Conservation (phyloP, 2,888 invertebrate genomes). For the Tetragonisca angustula region DNA sequence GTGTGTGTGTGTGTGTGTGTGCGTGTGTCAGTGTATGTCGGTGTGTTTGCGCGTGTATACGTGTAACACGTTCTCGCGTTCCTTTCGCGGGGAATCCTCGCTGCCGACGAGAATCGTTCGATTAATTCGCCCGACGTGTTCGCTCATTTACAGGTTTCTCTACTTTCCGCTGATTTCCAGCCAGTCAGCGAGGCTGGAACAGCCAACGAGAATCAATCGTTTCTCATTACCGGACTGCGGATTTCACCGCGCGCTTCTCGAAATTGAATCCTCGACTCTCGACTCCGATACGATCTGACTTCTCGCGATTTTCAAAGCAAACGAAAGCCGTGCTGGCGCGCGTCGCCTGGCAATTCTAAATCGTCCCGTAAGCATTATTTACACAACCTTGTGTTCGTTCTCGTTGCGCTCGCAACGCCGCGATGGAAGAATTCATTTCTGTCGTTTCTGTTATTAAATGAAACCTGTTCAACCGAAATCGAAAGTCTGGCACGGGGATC, state of each 20-base stretch:
- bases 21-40: neutral
- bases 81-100: slow-evolving; percentile 38
- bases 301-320: too few species aligned
- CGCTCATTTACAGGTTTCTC: slow-evolving; percentile 54
- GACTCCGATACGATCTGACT: too few species aligned
- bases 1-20: neutral
- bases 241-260: too few species aligned
- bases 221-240: neutral
- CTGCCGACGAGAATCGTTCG: slow-evolving; percentile 42
- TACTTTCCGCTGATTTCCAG: slow-evolving; percentile 26
- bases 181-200: neutral
- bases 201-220: neutral
- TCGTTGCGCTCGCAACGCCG: too few species aligned
- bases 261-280: neutral
- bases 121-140: slow-evolving; percentile 50
- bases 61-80: slow-evolving; percentile 29
- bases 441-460: too few species aligned
- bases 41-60: slow-evolving; percentile 22
- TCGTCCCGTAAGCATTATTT: too few species aligned
- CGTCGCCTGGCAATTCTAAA: too few species aligned
- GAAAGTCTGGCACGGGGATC: neutral
- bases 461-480: neutral
- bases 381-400: too few species aligned
- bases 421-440: too few species aligned
- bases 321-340: neutral